These are phyloP conservation scores for Sinocyclocheilus grahami DNA, from an alignment of 2,113 vertebrate genomes.

Conservation along the genomic window DNA sequence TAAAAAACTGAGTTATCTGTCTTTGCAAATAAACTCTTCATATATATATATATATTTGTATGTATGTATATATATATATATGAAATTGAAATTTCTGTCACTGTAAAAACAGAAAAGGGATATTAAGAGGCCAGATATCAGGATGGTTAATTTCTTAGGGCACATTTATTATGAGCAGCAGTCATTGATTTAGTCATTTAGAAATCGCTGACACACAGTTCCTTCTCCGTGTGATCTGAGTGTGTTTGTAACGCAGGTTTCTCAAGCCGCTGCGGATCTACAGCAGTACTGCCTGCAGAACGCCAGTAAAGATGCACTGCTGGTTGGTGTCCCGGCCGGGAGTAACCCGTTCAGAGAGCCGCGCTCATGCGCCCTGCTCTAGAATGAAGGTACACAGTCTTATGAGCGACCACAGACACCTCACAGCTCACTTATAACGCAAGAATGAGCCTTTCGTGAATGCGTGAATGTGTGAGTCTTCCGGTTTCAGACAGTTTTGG, in stretches of 20 bases:
- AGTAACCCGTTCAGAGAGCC: conserved; percentile 96
- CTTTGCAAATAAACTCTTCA: no score
- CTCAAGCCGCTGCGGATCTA: conserved; percentile 93
- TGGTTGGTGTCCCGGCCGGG: conserved; percentile 88
- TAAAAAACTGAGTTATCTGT: no score
- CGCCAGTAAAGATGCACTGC: conserved; percentile 89
- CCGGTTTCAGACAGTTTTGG: no score
- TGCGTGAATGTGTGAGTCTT: no score
- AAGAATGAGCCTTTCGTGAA: no score
- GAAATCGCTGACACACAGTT: not conserved
- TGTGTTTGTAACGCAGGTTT: conserved; percentile 78
- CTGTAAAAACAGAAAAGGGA: no score
- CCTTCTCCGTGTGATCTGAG: no score
- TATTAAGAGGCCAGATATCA: no score
- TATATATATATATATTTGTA: no score
- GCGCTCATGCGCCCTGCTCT: conserved; percentile 87
- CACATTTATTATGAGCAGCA: not conserved
- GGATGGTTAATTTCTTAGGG: not conserved
- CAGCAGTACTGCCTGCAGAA: conserved; percentile 96
- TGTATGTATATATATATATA: no score
- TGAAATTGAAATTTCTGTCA: no score
- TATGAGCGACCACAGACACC: not conserved
- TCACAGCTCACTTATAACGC: not conserved
- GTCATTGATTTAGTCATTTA: not conserved
- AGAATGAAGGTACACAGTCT: conserved; percentile 65